Evolutionary conservation across 2,113 vertebrate genomes (phyloP).

Genomic region (Pachycephala philippinensis): DNA sequence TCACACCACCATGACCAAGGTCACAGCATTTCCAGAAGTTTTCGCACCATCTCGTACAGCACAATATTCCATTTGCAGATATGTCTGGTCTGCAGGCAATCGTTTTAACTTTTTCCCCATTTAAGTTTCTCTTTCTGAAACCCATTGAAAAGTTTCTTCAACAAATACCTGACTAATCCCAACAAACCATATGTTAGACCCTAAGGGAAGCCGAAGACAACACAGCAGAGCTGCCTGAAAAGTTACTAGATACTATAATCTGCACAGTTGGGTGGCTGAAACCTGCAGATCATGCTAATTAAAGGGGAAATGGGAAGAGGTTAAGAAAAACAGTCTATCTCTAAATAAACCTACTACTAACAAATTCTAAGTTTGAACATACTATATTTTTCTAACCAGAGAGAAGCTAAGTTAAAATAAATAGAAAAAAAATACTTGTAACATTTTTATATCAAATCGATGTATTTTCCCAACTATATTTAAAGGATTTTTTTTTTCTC

Average conservation of each 20-base stretch:
- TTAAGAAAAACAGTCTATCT: neutral
- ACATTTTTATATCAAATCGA: neutral
- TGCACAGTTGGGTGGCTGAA: constrained; percentile 10
- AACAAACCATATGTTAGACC: constrained; percentile 50
- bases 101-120: neutral
- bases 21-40: neutral
- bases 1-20: neutral
- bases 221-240: neutral
- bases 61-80: neutral
- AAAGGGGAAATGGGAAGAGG: neutral
- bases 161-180: constrained; percentile 19
- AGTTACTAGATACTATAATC: constrained; percentile 32
- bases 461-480: neutral
- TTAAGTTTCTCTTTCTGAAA: constrained; percentile 6
- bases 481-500: neutral
- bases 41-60: neutral
- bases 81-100: neutral
- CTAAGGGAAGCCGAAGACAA: constrained; percentile 21
- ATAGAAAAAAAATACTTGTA: neutral
- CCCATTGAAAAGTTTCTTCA: neutral
- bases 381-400: neutral
- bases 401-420: neutral
- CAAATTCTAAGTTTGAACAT: neutral
- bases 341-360: neutral
- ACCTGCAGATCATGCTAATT: constrained; percentile 34